Conservation (phyloP, 2,797 vertebrate species). For the Phrynocephalus guinanensis region DNA sequence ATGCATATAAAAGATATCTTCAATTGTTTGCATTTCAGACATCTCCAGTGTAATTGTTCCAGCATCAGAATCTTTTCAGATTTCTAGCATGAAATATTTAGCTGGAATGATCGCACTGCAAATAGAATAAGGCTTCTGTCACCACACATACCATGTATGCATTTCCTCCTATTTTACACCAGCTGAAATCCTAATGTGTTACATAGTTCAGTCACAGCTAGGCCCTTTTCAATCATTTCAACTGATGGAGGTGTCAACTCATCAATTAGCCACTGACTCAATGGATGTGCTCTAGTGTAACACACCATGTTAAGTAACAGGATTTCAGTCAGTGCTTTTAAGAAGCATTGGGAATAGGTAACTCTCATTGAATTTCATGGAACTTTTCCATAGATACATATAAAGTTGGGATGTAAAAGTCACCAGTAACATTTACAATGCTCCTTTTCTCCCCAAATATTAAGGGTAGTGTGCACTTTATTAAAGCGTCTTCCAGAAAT, state of each 20-base stretch:
- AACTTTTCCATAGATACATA: background rate
- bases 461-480: background rate
- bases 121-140: background rate
- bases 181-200: too few relatives aligned
- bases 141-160: background rate
- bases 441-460: background rate
- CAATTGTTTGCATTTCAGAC: slow-evolving; percentile 57
- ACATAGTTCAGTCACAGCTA: too few relatives aligned
- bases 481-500: background rate
- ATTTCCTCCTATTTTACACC: too few relatives aligned
- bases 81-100: background rate
- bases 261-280: too few relatives aligned
- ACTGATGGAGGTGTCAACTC: too few relatives aligned
- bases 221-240: too few relatives aligned
- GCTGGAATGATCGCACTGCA: background rate
- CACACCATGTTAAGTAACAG: too few relatives aligned
- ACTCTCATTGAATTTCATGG: background rate
- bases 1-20: slow-evolving; percentile 33
- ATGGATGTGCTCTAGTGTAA: too few relatives aligned
- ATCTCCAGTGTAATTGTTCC: background rate
- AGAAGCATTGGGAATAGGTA: background rate
- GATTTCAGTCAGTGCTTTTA: too few relatives aligned
- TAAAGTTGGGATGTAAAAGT: background rate
- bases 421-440: background rate
- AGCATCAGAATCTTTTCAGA: slow-evolving; percentile 1